Evolutionary conservation across 2,888 invertebrate genomes (phyloP).

Genomic region (Helleia helle): DNA sequence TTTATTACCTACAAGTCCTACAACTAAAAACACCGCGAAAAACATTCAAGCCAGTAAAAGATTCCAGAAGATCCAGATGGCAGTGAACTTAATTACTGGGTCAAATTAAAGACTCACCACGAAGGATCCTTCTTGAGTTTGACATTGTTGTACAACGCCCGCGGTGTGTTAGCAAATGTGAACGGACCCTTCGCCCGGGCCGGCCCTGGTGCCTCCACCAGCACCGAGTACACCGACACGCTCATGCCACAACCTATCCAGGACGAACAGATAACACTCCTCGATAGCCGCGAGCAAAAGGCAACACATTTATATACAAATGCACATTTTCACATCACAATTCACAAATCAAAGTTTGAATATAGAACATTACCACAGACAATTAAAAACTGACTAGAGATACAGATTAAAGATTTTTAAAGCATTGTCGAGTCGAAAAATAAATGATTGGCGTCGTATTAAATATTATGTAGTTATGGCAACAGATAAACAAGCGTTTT

Average conservation of each 20-base stretch:
- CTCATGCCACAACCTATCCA: conserved; percentile 34
- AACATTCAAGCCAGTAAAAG: no score
- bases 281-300: conserved; percentile 38
- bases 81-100: no score
- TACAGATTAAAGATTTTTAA: not conserved
- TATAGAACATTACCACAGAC: conserved; percentile 9
- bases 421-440: not conserved
- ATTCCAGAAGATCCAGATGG: no score
- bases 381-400: not conserved
- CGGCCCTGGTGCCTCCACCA: conserved; percentile 46
- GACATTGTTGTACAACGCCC: conserved; percentile 73
- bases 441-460: conserved; percentile 5
- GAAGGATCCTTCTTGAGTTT: conserved; percentile 63
- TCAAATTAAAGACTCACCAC: conserved; percentile 53
- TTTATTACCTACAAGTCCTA: no score
- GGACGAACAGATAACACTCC: conserved; percentile 34
- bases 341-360: conserved; percentile 8
- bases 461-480: conserved; percentile 32
- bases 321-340: not conserved
- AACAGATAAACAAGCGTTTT: conserved; percentile 36
- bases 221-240: conserved; percentile 51
- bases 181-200: conserved; percentile 57
- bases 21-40: no score
- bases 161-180: conserved; percentile 76
- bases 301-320: conserved; percentile 40